phyloP scores from a whole-genome alignment of 2,888 invertebrate genomes.

The Acanthosepion esculentum region DNA sequence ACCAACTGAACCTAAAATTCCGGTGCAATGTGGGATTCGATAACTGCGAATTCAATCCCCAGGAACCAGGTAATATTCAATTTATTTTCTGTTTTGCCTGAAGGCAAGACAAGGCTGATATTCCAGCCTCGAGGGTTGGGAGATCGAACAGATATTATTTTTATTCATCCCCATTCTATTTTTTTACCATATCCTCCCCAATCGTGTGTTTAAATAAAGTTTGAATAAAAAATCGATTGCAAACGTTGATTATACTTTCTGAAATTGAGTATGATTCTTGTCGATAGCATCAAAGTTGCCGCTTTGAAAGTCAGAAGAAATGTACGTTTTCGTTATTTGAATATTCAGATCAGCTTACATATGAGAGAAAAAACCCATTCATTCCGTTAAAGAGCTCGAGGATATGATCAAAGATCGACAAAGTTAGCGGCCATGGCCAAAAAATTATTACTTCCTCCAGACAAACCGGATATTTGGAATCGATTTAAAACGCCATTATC shows the following conservation, averaged over 20 bases:
- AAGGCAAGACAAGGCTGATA: not conserved
- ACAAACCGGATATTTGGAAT: slow-evolving; percentile 33
- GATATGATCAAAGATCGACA: slow-evolving; percentile 33
- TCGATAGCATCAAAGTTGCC: not conserved
- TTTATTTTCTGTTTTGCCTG: not conserved
- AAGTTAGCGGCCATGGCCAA: slow-evolving; percentile 16
- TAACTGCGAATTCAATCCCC: too few species aligned
- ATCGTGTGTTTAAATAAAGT: not conserved
- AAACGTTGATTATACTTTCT: not conserved
- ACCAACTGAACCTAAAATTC: too few species aligned
- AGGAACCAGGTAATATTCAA: too few species aligned
- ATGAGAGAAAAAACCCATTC: not conserved
- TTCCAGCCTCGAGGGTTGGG: not conserved
- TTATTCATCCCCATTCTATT: not conserved
- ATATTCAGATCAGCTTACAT: not conserved
- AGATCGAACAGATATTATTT: not conserved
- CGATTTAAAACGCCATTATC: slow-evolving; percentile 33
- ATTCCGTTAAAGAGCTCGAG: not conserved
- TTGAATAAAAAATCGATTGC: not conserved
- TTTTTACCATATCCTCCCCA: not conserved
- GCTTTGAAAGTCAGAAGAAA: not conserved
- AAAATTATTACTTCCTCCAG: slow-evolving; percentile 33
- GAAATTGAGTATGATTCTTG: not conserved
- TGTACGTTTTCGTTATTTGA: not conserved
- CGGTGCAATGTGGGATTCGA: too few species aligned